Base-by-base conservation (phyloP, 2,797 vertebrate genomes). In the Enoplosus armatus region DNA sequence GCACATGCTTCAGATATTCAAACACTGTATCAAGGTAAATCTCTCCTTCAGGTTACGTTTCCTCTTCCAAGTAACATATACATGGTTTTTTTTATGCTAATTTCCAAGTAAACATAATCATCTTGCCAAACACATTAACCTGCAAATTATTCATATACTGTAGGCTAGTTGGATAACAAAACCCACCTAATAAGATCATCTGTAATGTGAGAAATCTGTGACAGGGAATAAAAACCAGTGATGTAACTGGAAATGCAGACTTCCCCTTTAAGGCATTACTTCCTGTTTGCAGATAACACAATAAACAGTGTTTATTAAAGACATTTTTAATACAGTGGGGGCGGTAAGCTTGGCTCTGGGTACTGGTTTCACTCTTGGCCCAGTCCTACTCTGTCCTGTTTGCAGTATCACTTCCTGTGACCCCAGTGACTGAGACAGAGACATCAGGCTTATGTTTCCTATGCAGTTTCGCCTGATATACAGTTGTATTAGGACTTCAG, bases 251-350 rank as follows among this genome's bases (percentile, higher is more conserved):
- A 87, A 73, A 62, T 16, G 47, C 1, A 4, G 77, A 64, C 75
- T 80, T 80, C 69, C 39, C 45, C 70, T 70, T 63, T 24, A 60
- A 61, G 64, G 62, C 53, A 47, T 69, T 15, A 53, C 78, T 84
- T 90, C 87, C 84, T 70, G 80, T 81, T 80, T 70, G 69, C 33
- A 10, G 27, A 68, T 31, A 68, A 33, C 56, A 79, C 79, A 73
- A 47, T 18, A 53, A 68, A 33, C 35, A 27, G 9, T 39, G 55
- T 75, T 72, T 72, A 59, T 15, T 76, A 7, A 1, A n/a, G 50
- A 85, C 56, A 48, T 60, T 72, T 82, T 75, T 15, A 18, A 58
- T 61, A 11, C 50, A 47, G 59, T 2, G 55, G 75, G 66, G 77
- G 61, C 1, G 58, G 64, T 9, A 10, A 41, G 47, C 26, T 75